Conservation (phyloP, 2,888 invertebrate species). For the Idaea biselata region DNA sequence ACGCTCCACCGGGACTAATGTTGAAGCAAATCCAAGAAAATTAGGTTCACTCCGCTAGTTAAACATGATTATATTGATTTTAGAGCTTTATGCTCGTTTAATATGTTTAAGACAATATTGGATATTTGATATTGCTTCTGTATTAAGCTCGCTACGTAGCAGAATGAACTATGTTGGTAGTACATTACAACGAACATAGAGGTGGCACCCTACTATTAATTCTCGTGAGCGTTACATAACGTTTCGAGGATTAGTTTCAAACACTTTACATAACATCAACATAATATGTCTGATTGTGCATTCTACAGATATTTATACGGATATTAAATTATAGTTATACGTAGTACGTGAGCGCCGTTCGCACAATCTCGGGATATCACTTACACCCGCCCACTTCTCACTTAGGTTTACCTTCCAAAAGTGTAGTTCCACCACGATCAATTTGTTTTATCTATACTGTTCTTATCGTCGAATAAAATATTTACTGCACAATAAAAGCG, state of each 20-base stretch:
- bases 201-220: slow-evolving; percentile 1
- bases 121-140: slow-evolving; percentile 45
- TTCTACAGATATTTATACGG: slow-evolving; percentile 11
- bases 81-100: slow-evolving; percentile 41
- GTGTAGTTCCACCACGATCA: slow-evolving; percentile 61
- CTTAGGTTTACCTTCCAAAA: slow-evolving; percentile 59
- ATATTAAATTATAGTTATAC: slow-evolving; percentile 65
- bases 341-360: slow-evolving; percentile 45
- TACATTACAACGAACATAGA: not conserved
- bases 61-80: slow-evolving; percentile 60
- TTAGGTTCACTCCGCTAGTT: slow-evolving; percentile 49
- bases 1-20: slow-evolving; percentile 39
- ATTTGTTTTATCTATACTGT: slow-evolving; percentile 72
- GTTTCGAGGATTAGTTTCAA: not conserved
- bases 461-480: slow-evolving; percentile 74
- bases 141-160: slow-evolving; percentile 15
- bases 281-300: not conserved
- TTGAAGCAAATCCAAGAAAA: slow-evolving; percentile 47
- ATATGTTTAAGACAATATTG: slow-evolving; percentile 51
- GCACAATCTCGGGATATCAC: slow-evolving; percentile 69
- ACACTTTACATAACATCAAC: slow-evolving; percentile 29
- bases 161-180: slow-evolving; percentile 10
- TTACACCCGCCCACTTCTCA: slow-evolving; percentile 67
- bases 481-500: slow-evolving; percentile 76
- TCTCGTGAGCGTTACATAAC: not conserved